phyloP scores from a whole-genome alignment of 2,797 vertebrate genomes.

The Eurystomus glaucurus region DNA sequence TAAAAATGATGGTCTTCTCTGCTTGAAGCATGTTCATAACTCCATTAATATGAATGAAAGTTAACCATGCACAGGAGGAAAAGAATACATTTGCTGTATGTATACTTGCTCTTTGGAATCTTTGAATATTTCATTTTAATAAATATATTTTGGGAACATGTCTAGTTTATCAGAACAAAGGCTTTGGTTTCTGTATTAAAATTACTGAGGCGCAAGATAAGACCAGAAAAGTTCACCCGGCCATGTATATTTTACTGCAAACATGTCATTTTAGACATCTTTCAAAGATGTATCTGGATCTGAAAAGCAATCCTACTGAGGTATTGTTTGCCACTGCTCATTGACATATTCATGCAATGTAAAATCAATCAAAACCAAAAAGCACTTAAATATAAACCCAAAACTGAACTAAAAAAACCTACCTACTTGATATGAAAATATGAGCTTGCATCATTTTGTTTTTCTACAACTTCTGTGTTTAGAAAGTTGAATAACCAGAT shows the following conservation, averaged over 20 bases:
- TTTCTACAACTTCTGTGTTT: not conserved
- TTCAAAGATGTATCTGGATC: slow-evolving; percentile 81
- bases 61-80: slow-evolving; percentile 60
- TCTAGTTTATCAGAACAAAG: slow-evolving; percentile 78
- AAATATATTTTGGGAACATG: slow-evolving; percentile 76
- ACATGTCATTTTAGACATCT: slow-evolving; percentile 86
- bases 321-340: slow-evolving; percentile 76
- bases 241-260: slow-evolving; percentile 83
- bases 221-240: slow-evolving; percentile 79
- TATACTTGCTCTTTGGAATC: slow-evolving; percentile 39
- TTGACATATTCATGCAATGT: slow-evolving; percentile 81
- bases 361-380: slow-evolving; percentile 77
- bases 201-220: slow-evolving; percentile 85
- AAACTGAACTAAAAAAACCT: not conserved
- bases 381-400: not conserved
- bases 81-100: slow-evolving; percentile 46
- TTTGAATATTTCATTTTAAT: slow-evolving; percentile 79
- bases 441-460: not conserved
- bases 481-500: not conserved
- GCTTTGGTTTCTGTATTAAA: slow-evolving; percentile 80
- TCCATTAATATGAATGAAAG: slow-evolving; percentile 76
- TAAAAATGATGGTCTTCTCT: slow-evolving; percentile 55
- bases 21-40: slow-evolving; percentile 50
- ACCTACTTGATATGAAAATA: not conserved
- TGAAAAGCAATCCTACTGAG: slow-evolving; percentile 81